Evolutionary conservation across 2,797 vertebrate species (phyloP).

Genomic region (Jordanella pulchra): DNA sequence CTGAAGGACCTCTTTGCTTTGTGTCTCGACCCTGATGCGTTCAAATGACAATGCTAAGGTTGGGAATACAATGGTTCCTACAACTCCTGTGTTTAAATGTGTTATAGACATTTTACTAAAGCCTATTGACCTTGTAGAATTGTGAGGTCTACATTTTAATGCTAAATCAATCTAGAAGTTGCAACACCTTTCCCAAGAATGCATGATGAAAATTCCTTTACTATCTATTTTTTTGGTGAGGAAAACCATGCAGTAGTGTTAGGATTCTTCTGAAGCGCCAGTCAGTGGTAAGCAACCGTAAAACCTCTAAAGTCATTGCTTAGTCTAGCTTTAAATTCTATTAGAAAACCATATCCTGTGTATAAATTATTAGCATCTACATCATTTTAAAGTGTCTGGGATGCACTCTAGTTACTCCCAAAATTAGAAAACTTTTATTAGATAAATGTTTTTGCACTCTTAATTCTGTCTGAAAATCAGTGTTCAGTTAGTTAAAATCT

Average conservation of each 20-base stretch:
- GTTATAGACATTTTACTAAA: constrained; percentile 23
- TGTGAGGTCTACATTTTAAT: background rate
- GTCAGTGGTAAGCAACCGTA: background rate
- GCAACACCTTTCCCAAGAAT: background rate
- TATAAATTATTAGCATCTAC: background rate
- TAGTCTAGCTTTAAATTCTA: background rate
- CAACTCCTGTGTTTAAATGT: constrained; percentile 37
- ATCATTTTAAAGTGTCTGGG: background rate
- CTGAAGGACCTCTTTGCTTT: constrained; percentile 17
- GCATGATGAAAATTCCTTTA: background rate
- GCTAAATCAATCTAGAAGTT: background rate
- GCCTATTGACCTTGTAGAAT: constrained; percentile 15
- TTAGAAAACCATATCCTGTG: background rate
- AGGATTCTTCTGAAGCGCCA: background rate
- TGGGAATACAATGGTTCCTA: constrained; percentile 48
- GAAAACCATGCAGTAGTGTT: background rate
- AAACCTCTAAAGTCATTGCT: background rate
- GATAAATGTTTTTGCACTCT: background rate
- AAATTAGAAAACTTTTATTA: background rate
- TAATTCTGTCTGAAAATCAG: constrained; percentile 1
- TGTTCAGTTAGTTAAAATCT: background rate
- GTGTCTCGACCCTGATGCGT: constrained; percentile 18
- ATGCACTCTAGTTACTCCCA: background rate
- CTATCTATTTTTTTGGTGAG: background rate
- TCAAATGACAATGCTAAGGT: constrained; percentile 34